phyloP scores from a whole-genome alignment of 2,113 vertebrate species.

The Hyperoodon ampullatus region DNA sequence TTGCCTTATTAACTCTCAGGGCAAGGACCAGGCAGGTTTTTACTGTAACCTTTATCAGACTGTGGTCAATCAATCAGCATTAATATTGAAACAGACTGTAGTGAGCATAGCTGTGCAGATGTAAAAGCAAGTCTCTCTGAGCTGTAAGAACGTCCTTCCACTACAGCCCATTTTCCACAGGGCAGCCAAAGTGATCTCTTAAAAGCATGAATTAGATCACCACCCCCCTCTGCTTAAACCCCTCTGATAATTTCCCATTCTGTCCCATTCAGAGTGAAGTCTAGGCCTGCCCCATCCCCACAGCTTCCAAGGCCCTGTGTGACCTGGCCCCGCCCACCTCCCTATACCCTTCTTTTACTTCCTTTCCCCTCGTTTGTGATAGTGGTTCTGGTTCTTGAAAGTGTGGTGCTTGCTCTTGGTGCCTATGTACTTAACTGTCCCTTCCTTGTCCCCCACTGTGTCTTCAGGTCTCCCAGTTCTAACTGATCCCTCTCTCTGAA shows the following conservation, averaged over 20 bases:
- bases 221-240: not conserved
- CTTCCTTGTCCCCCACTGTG: fast-evolving
- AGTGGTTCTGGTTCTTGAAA: not conserved
- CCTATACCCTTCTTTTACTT: not conserved
- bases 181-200: not conserved
- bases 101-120: not conserved
- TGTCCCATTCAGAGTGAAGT: not conserved
- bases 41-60: not conserved
- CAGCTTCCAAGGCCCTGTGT: not conserved
- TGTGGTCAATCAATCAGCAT: not conserved
- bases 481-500: not conserved
- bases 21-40: not conserved
- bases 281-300: not conserved
- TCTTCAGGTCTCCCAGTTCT: not conserved
- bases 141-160: not conserved
- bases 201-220: not conserved
- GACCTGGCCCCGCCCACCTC: not conserved
- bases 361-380: not conserved
- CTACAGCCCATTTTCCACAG: not conserved
- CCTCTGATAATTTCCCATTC: not conserved
- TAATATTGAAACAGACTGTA: conserved; percentile 30
- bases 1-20: not conserved
- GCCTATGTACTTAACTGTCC: not conserved
- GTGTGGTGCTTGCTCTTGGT: not conserved
- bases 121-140: not conserved